Evolutionary conservation across 2,113 vertebrate species (phyloP).

Genomic region (Ia io): DNA sequence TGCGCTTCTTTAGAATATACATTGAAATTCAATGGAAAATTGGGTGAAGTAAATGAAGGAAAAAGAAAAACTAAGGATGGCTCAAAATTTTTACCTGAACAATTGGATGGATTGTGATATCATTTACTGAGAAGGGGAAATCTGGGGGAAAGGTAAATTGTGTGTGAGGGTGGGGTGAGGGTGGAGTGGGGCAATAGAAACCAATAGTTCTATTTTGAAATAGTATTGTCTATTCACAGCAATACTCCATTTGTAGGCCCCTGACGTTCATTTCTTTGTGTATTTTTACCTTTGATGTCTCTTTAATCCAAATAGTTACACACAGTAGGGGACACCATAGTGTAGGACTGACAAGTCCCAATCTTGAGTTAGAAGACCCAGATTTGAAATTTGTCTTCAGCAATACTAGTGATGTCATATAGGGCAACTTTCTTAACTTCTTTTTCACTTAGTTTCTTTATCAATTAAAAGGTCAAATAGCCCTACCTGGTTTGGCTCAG

Average conservation of each 20-base stretch:
- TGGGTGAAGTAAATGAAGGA: neutral
- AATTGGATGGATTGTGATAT: neutral
- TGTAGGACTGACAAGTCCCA: neutral
- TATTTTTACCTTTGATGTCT: neutral
- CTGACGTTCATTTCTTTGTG: neutral
- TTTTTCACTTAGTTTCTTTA: neutral
- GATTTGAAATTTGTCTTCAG: neutral
- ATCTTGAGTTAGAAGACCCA: neutral
- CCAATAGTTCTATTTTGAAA: neutral
- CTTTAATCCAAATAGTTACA: neutral
- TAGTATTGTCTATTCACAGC: neutral
- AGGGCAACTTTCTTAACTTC: neutral
- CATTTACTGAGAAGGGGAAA: neutral
- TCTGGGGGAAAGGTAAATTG: neutral
- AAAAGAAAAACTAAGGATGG: neutral
- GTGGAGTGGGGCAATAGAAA: neutral
- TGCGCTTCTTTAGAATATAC: neutral
- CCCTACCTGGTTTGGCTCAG: no score
- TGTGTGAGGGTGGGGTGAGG: neutral
- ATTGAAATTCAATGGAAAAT: neutral
- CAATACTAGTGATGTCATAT: neutral
- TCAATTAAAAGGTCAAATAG: neutral
- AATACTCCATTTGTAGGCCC: neutral
- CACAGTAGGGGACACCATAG: neutral
- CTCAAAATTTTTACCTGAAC: neutral